Evolutionary conservation across 2,113 vertebrate genomes (phyloP), one percentile per base, ranked within the genome.

Genomic region (Enhydra lutris): DNA sequence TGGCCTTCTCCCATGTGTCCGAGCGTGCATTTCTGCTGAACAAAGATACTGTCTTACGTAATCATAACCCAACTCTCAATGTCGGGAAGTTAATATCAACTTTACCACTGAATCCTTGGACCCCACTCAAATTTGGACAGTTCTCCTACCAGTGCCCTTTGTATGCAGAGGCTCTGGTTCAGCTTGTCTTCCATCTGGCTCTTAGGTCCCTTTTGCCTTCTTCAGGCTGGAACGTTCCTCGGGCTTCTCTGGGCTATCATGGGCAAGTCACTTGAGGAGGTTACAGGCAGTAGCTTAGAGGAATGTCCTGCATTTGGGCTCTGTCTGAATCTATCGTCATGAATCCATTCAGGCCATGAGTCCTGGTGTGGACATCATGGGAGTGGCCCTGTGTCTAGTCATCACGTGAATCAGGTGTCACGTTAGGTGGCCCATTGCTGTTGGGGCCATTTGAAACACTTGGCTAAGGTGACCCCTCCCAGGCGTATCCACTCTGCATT

Each of bases 271-370:
- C 67, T 57, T 47, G 7, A 18, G 59, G 71, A 36, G 45, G 14
- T 0, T 5, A 15, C 24, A 34, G 36, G 6, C n/a, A 3, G 23
- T 24, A 15, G 1, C 14, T 17, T 7, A 3, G 50, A 17, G 4
- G 50, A 26, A 17, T 34, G 26, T 34, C 31, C 39, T 11, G 6
- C 47, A 29, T 6, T n/a, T 31, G 18, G 69, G 3, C 21, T 55
- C 31, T 39, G 11, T 39, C 34, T 17, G 78, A 8, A 8, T 2
- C 17, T 4, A 2, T 47, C 20, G 34, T 57, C 18, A 6, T 6
- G 55, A 18, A 47, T 12, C 5, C 31, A 8, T 23, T 7, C 20
- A 24, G 91, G 78, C 67, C 42, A 3, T 11, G 17, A 24, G 23
- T 67, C 61, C 50, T 57, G 18, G 13, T 39, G 15, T 61, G 20